These are phyloP conservation scores for Climacteris rufus DNA, from an alignment of 2,113 vertebrate species.

Conservation along the genomic window DNA sequence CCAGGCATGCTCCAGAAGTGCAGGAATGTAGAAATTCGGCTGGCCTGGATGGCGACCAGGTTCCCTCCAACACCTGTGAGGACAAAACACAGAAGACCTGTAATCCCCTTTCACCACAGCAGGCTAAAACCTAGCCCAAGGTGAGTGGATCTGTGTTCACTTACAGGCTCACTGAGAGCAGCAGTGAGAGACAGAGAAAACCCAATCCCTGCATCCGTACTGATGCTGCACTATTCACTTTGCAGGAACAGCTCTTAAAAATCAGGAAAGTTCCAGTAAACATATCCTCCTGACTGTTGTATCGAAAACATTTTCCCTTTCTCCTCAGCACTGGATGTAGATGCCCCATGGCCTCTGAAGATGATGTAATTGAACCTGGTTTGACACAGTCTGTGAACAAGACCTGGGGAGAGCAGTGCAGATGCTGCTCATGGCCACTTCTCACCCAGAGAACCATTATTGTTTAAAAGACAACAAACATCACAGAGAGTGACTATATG, in stretches of 20 bases:
- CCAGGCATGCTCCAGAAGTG: constrained; percentile 91
- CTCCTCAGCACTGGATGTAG: not conserved
- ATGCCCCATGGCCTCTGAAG: not conserved
- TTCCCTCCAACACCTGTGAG: constrained; percentile 90
- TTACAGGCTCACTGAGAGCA: not conserved
- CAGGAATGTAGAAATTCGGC: constrained; percentile 92
- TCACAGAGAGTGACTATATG: not conserved
- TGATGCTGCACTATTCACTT: not conserved
- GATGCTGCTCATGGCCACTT: not conserved
- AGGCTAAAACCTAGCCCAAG: not conserved
- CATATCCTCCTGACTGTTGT: not conserved
- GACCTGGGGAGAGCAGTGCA: not conserved
- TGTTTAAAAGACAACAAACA: not conserved
- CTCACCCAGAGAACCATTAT: not conserved
- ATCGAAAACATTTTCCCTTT: not conserved
- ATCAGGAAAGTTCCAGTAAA: not conserved
- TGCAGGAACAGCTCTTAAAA: not conserved
- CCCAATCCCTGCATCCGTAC: not conserved
- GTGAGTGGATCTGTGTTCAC: not conserved
- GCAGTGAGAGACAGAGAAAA: not conserved
- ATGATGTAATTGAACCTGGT: not conserved
- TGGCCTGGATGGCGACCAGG: constrained; percentile 95
- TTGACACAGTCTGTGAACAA: not conserved
- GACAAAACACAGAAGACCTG: not conserved
- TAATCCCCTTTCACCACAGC: not conserved